Percentiles rank a stretch among this genome's conserved stretches.
Evolutionary conservation across 2,888 invertebrate genomes (phyloP).

Genomic region (Leucophora obtusa): DNA sequence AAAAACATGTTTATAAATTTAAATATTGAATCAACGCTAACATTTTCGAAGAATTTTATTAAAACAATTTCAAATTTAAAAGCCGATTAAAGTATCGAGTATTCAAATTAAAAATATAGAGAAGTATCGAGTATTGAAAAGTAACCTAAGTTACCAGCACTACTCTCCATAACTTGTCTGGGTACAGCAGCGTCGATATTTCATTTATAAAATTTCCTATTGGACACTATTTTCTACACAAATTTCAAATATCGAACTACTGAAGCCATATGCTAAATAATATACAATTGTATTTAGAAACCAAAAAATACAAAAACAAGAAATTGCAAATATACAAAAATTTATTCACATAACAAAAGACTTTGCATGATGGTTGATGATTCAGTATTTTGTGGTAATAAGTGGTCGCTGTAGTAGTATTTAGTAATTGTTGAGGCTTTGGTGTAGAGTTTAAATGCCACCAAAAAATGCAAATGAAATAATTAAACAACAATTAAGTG

Average conservation of each 20-base stretch:
- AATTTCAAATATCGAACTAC: background rate
- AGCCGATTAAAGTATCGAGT: no score
- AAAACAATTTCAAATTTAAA: no score
- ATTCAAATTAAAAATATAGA: no score
- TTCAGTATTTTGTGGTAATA: no score
- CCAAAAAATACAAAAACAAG: background rate
- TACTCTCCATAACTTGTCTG: no score
- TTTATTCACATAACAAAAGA: background rate
- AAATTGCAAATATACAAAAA: conserved; percentile 2
- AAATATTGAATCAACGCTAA: no score
- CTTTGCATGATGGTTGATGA: conserved; percentile 9
- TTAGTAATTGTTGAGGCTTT: conserved; percentile 5
- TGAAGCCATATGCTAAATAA: background rate
- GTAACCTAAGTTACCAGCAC: no score
- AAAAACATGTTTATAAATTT: no score
- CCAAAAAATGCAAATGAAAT: conserved; percentile 52
- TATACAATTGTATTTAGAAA: background rate
- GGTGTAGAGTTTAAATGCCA: conserved; percentile 17
- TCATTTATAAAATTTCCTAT: no score
- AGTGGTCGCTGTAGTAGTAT: background rate
- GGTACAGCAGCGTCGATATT: no score
- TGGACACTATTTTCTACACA: background rate
- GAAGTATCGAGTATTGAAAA: no score
- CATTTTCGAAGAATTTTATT: no score
- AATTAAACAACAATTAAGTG: conserved; percentile 53